phyloP scores from a whole-genome alignment of 2,113 vertebrate species.

The Ariopsis seemanni region DNA sequence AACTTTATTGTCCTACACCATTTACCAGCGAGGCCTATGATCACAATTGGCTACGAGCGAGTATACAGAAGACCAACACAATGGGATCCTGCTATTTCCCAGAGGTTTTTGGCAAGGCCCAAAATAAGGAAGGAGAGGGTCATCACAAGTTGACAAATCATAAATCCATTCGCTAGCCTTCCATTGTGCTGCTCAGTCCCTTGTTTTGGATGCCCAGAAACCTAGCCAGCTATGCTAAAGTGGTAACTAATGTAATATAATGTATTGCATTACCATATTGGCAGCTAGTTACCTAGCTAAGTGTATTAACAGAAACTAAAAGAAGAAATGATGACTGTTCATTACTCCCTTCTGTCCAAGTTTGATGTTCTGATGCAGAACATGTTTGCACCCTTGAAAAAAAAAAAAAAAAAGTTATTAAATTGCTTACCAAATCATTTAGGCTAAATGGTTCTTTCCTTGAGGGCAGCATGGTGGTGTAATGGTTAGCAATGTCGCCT shows the following conservation, averaged over 20 bases:
- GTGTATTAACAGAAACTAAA: neutral
- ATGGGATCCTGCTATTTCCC: slow-evolving; percentile 7
- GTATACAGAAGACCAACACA: neutral
- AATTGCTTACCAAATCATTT: neutral
- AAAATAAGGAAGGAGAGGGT: slow-evolving; percentile 29
- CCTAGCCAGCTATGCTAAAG: neutral
- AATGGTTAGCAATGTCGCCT: too few species aligned
- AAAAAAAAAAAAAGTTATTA: neutral
- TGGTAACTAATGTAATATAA: neutral
- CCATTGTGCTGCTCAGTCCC: neutral
- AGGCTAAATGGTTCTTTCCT: neutral
- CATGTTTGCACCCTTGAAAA: neutral
- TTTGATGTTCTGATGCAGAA: neutral
- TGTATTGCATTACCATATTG: neutral
- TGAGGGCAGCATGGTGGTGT: neutral
- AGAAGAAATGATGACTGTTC: neutral
- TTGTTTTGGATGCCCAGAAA: neutral
- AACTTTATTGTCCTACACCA: slow-evolving; percentile 20
- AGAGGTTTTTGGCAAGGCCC: neutral
- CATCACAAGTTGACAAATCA: neutral
- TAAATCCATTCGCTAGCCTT: neutral
- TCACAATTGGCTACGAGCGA: slow-evolving; percentile 21
- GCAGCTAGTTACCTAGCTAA: neutral
- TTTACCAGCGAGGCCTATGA: slow-evolving; percentile 24
- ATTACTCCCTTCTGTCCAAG: neutral